Percentiles rank a stretch among this genome's conserved stretches.
Conservation (phyloP, 2,113 vertebrate species). For the Xerus inauris region DNA sequence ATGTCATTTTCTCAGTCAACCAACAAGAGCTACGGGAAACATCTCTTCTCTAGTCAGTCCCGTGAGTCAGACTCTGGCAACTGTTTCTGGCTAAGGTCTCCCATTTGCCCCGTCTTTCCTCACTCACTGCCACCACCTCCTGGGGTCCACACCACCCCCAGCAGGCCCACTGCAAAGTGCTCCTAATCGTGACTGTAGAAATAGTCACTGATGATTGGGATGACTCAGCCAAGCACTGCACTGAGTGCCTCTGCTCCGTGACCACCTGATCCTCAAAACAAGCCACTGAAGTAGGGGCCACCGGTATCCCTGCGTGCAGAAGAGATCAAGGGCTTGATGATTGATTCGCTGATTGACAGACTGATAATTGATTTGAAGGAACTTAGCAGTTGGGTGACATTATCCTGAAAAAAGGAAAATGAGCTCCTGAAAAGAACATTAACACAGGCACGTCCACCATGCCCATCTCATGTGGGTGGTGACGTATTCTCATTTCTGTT, state of each 20-base stretch:
- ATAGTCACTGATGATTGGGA: neutral
- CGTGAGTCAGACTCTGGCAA: neutral
- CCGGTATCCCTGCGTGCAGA: too few relatives aligned
- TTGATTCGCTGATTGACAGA: neutral
- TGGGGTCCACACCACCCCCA: neutral
- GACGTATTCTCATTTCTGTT: neutral
- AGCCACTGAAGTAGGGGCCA: neutral
- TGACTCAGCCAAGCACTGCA: neutral
- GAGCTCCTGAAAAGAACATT: neutral
- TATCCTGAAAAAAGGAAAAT: neutral
- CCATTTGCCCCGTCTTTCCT: neutral
- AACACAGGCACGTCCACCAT: neutral
- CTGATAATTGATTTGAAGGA: neutral
- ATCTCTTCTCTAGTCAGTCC: neutral
- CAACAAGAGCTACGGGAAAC: neutral
- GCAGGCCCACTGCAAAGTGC: neutral
- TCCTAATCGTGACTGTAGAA: neutral
- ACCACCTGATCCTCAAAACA: neutral
- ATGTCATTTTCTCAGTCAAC: neutral
- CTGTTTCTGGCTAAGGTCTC: neutral
- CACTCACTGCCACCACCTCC: neutral
- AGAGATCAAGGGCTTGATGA: neutral
- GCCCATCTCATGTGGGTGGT: neutral
- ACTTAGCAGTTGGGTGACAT: neutral
- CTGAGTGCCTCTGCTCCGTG: neutral